These are phyloP conservation scores for Mobula birostris DNA, from an alignment of 2,113 vertebrate genomes.

Conservation along the genomic window DNA sequence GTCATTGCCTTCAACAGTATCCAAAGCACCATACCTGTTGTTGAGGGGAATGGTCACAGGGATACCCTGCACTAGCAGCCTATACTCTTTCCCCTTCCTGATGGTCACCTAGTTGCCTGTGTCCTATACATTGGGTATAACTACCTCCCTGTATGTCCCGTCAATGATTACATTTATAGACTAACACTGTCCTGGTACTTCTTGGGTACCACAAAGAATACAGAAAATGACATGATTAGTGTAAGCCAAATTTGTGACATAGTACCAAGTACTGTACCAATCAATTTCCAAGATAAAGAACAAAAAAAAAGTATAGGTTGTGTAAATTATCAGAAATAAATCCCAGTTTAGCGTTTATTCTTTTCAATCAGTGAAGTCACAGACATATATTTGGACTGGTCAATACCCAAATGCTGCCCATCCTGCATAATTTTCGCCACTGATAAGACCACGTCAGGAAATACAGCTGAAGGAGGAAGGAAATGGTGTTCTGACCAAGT, in stretches of 20 bases:
- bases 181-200: not conserved
- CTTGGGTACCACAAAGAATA: not conserved
- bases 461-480: constrained; percentile 72
- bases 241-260: not conserved
- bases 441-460: constrained; percentile 89
- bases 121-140: too few relatives aligned
- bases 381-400: constrained; percentile 42
- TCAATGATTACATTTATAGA: not conserved
- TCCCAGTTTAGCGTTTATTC: constrained; percentile 34
- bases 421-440: constrained; percentile 69
- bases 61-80: too few relatives aligned
- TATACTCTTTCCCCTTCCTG: too few relatives aligned
- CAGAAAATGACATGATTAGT: not conserved
- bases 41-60: too few relatives aligned
- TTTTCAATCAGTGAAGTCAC: not conserved
- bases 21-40: too few relatives aligned
- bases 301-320: not conserved
- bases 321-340: constrained; percentile 12
- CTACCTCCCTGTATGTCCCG: not conserved
- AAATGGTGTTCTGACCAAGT: constrained; percentile 56
- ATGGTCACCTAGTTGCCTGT: too few relatives aligned
- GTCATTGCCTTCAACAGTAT: too few relatives aligned
- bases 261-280: not conserved
- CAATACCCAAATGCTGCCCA: constrained; percentile 31
- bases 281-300: not conserved